Evolutionary conservation across 1,140 invertebrate species (phyloP).

Genomic region (Euglossa dilemma): DNA sequence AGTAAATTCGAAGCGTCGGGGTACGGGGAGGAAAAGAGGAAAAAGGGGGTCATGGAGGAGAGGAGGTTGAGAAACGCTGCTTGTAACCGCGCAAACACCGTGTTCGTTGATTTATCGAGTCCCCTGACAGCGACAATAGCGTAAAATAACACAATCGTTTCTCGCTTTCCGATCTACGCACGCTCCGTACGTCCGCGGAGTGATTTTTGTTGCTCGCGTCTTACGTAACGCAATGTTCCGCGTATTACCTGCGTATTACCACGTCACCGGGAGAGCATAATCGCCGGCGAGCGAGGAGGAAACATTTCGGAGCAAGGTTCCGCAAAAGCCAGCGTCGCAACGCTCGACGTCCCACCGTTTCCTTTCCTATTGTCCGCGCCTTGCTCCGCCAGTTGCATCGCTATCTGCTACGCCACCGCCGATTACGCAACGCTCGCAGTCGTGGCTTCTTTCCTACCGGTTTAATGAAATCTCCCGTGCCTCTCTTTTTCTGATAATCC

Average conservation of each 20-base stretch:
- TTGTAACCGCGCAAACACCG: too few relatives aligned
- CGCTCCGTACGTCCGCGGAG: neutral
- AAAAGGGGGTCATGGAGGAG: too few relatives aligned
- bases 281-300: neutral
- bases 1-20: too few relatives aligned
- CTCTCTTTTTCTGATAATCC: neutral
- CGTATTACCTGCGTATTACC: neutral
- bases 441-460: neutral
- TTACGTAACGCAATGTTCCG: constrained; percentile 17
- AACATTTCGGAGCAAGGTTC: constrained; percentile 7
- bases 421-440: constrained; percentile 9
- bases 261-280: neutral
- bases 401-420: neutral
- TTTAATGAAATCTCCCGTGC: neutral
- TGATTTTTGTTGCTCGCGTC: neutral
- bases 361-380: constrained; percentile 18
- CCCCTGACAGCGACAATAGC: neutral
- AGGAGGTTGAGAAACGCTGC: too few relatives aligned
- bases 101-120: too few relatives aligned
- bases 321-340: neutral
- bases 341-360: neutral
- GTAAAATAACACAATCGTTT: neutral
- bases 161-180: neutral
- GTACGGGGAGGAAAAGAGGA: too few relatives aligned
- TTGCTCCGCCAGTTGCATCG: neutral